Evolutionary conservation across 1,140 invertebrate genomes (phyloP).

Genomic region (Neodiprion lecontei): DNA sequence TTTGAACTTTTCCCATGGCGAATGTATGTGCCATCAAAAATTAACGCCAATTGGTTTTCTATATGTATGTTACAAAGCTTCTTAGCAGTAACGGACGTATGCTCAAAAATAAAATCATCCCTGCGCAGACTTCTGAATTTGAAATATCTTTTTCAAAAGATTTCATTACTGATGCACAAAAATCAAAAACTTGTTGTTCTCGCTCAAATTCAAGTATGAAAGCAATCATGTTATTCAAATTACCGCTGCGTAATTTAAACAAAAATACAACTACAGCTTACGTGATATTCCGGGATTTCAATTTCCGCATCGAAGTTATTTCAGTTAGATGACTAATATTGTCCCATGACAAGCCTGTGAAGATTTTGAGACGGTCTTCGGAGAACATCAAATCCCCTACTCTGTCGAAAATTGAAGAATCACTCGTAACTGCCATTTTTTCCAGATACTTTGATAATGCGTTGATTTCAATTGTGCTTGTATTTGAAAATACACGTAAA

Average conservation of each 20-base stretch:
- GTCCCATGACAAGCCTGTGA: slow-evolving; percentile 36
- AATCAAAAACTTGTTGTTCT: slow-evolving; percentile 37
- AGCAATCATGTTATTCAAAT: slow-evolving; percentile 36
- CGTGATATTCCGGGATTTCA: slow-evolving; percentile 23
- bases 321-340: slow-evolving; percentile 30
- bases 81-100: slow-evolving; percentile 30
- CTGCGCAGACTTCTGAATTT: slow-evolving; percentile 22
- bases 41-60: slow-evolving; percentile 30
- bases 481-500: slow-evolving; percentile 15
- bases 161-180: slow-evolving; percentile 28
- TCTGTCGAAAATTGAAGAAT: slow-evolving; percentile 28
- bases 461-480: slow-evolving; percentile 15
- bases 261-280: slow-evolving; percentile 39
- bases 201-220: slow-evolving; percentile 32
- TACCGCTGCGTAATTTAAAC: slow-evolving; percentile 42
- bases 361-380: slow-evolving; percentile 30
- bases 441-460: slow-evolving; percentile 26
- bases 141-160: slow-evolving; percentile 42
- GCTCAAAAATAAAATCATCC: slow-evolving; percentile 27
- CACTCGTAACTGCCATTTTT: slow-evolving; percentile 10
- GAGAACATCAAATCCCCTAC: slow-evolving; percentile 29
- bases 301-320: slow-evolving; percentile 31
- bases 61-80: slow-evolving; percentile 20
- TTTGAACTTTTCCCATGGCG: background rate
- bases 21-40: slow-evolving; percentile 27